A percentile compares a stretch with the other conserved stretches of the same genome.
Conservation (phyloP, 2,888 invertebrate genomes). For the Aplocera efformata region DNA sequence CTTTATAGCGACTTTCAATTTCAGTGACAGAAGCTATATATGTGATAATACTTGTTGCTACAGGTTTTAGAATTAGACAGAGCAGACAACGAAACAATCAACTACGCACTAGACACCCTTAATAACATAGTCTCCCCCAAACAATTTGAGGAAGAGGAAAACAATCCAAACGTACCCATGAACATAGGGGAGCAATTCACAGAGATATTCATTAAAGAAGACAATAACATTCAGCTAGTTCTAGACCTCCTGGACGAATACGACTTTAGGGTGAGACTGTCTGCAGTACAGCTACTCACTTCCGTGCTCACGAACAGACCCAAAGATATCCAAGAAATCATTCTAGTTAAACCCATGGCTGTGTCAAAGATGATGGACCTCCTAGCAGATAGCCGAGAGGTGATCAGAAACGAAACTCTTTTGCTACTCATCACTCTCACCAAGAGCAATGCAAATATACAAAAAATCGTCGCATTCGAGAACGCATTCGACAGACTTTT, state of each 20-base stretch:
- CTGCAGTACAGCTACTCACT: constrained; percentile 93
- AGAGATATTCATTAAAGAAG: constrained; percentile 96
- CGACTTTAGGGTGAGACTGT: constrained; percentile 95
- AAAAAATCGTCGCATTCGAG: constrained; percentile 99
- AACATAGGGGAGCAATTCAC: constrained; percentile 96
- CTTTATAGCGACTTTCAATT: too few relatives aligned
- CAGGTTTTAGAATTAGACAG: constrained; percentile 93
- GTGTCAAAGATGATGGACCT: constrained; percentile 99
- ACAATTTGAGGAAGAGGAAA: constrained; percentile 90
- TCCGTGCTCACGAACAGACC: constrained; percentile 92
- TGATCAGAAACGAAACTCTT: constrained; percentile 96
- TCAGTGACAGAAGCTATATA: too few relatives aligned
- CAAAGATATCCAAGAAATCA: constrained; percentile 92
- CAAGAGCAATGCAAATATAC: constrained; percentile 96
- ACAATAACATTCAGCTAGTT: constrained; percentile 90
- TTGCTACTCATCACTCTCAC: constrained; percentile 95
- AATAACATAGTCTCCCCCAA: constrained; percentile 93
- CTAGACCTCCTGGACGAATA: constrained; percentile 95
- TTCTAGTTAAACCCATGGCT: constrained; percentile 96
- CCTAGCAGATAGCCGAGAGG: constrained; percentile 95
- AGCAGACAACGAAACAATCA: constrained; percentile 94
- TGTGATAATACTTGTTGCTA: constrained; percentile 29
- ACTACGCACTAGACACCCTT: constrained; percentile 94
- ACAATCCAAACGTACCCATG: constrained; percentile 81
- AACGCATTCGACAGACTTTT: constrained; percentile 98